Evolutionary conservation across 1,140 invertebrate genomes (phyloP).

Genomic region (Drosophila repletoides): DNA sequence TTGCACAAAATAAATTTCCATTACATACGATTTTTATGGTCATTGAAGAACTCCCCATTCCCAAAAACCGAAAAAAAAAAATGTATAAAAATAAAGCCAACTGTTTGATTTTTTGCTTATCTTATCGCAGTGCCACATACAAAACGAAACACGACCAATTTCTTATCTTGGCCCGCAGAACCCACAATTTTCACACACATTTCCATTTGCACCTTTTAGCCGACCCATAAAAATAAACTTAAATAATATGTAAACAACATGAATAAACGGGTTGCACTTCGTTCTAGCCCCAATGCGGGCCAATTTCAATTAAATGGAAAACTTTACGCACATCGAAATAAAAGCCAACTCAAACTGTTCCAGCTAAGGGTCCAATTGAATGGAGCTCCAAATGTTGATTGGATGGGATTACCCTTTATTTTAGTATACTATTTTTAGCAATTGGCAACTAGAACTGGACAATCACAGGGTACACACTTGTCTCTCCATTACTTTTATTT

Average conservation of each 20-base stretch:
- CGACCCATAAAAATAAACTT: slow-evolving; percentile 63
- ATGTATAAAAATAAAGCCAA: slow-evolving; percentile 27
- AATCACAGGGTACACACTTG: slow-evolving; percentile 1
- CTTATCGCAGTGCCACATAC: slow-evolving; percentile 45
- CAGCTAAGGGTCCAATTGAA: slow-evolving; percentile 1
- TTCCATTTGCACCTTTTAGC: slow-evolving; percentile 39
- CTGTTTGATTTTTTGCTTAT: slow-evolving; percentile 63
- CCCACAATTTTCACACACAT: slow-evolving; percentile 39
- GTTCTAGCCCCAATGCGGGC: slow-evolving; percentile 50
- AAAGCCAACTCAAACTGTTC: background rate
- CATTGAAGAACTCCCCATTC: background rate
- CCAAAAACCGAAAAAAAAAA: background rate
- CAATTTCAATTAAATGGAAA: slow-evolving; percentile 68
- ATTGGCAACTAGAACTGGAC: background rate
- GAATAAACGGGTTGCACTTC: slow-evolving; percentile 44
- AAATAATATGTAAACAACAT: slow-evolving; percentile 69
- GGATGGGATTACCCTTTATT: slow-evolving; percentile 24
- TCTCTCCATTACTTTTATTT: no score
- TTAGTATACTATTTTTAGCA: slow-evolving; percentile 22
- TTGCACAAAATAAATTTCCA: slow-evolving; percentile 33
- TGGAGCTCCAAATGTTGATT: slow-evolving; percentile 9
- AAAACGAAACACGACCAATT: slow-evolving; percentile 3
- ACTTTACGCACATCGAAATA: slow-evolving; percentile 33
- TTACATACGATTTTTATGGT: slow-evolving; percentile 33
- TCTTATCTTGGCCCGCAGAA: slow-evolving; percentile 62